A percentile compares a stretch with the other conserved stretches of the same genome.
These are phyloP conservation scores for Phyllostomus discolor DNA, from an alignment of 2,113 vertebrate genomes.

Conservation along the genomic window DNA sequence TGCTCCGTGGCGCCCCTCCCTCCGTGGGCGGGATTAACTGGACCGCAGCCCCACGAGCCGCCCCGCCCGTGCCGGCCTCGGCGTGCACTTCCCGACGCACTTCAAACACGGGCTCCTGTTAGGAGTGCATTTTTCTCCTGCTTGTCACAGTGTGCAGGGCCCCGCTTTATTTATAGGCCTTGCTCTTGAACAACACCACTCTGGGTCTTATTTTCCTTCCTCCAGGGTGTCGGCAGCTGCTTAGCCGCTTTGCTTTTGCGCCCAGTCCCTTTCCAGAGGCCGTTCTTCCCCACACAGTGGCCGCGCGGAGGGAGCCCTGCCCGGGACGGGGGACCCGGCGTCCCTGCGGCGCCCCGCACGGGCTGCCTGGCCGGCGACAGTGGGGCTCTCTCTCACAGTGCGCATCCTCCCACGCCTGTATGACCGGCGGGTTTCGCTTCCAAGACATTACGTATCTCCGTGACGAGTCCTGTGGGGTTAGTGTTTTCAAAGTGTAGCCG, in stretches of 20 bases:
- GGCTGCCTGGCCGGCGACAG: neutral
- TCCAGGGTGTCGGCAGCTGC: neutral
- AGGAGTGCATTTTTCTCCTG: neutral
- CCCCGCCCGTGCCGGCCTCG: no score
- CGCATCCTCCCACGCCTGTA: neutral
- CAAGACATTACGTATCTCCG: slow-evolving; percentile 11
- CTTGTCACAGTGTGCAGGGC: slow-evolving; percentile 26
- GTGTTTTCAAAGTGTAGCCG: slow-evolving; percentile 32
- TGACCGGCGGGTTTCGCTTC: neutral
- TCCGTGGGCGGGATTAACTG: no score
- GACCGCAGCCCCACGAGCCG: neutral
- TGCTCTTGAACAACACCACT: neutral
- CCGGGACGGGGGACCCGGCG: neutral
- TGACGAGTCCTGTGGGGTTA: neutral
- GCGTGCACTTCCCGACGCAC: no score
- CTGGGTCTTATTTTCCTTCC: neutral
- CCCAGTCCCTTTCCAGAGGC: neutral
- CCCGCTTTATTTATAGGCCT: neutral
- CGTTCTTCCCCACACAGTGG: neutral
- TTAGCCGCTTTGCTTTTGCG: neutral
- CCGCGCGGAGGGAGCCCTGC: neutral
- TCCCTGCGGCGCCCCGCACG: neutral
- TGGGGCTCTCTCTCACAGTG: slow-evolving; percentile 17
- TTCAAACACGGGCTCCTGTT: no score
- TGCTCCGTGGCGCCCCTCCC: no score